A percentile compares a stretch with the other conserved stretches of the same genome.
Conservation (phyloP, 2,797 vertebrate species). For the Channa striata region DNA sequence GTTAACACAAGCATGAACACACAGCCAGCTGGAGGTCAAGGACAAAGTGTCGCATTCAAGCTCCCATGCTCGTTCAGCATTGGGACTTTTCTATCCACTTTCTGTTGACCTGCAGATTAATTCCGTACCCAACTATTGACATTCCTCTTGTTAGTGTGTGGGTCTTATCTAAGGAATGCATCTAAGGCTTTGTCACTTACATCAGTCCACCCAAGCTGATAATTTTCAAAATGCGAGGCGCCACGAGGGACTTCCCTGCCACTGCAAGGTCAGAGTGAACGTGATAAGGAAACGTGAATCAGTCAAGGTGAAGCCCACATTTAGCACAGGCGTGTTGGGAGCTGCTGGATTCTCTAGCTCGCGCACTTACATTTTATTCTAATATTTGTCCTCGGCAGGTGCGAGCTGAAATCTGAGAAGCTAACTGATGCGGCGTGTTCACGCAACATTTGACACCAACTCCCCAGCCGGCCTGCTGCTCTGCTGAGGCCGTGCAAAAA, state of each 20-base stretch:
- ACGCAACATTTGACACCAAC: background rate
- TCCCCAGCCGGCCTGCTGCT: background rate
- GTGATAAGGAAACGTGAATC: slow-evolving; percentile 53
- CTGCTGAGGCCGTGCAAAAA: background rate
- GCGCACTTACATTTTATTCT: slow-evolving; percentile 10
- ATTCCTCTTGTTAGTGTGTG: slow-evolving; percentile 56
- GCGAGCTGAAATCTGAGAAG: slow-evolving; percentile 23
- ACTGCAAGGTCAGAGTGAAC: slow-evolving; percentile 50
- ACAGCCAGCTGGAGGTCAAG: slow-evolving; percentile 68
- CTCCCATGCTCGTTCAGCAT: slow-evolving; percentile 66
- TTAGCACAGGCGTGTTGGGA: slow-evolving; percentile 5
- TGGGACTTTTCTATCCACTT: slow-evolving; percentile 34
- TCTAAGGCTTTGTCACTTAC: slow-evolving; percentile 71
- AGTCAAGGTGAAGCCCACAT: slow-evolving; percentile 45
- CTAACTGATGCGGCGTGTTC: slow-evolving; percentile 6
- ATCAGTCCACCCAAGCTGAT: slow-evolving; percentile 76
- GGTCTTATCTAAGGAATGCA: slow-evolving; percentile 78
- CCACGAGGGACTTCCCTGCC: slow-evolving; percentile 57
- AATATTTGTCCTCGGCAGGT: slow-evolving; percentile 31
- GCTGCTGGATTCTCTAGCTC: slow-evolving; percentile 22
- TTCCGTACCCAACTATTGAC: slow-evolving; percentile 77
- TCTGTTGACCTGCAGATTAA: slow-evolving; percentile 65
- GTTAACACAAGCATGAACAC: slow-evolving; percentile 63
- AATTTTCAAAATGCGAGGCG: slow-evolving; percentile 62
- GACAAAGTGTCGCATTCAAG: slow-evolving; percentile 58